Evolutionary conservation across 2,888 invertebrate genomes (phyloP).

Genomic region (Drosophila cyrtoloma): DNA sequence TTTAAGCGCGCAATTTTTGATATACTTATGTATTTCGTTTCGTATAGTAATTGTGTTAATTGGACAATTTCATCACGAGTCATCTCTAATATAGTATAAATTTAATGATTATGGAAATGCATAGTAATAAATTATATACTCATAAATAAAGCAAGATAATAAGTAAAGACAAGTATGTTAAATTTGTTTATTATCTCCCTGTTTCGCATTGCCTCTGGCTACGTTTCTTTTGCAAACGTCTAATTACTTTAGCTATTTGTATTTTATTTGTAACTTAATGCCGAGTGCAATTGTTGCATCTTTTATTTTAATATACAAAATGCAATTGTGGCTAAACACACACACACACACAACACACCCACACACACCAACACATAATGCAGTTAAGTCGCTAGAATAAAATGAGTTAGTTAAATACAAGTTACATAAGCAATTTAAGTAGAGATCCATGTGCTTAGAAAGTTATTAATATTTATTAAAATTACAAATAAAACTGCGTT

Average conservation of each 20-base stretch:
- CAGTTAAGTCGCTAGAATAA: constrained; percentile 66
- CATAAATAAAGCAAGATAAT: constrained; percentile 51
- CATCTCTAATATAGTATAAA: constrained; percentile 58
- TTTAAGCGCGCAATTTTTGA: constrained; percentile 62
- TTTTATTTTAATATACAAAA: constrained; percentile 26
- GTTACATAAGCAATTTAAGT: constrained; percentile 78
- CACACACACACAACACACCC: constrained; percentile 1
- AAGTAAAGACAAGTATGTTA: constrained; percentile 36
- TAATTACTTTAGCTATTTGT: constrained; percentile 16
- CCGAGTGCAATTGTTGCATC: constrained; percentile 58
- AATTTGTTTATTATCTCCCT: constrained; percentile 30
- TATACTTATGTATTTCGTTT: constrained; percentile 35
- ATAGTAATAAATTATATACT: constrained; percentile 50
- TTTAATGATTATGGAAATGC: constrained; percentile 43
- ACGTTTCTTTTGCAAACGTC: constrained; percentile 22
- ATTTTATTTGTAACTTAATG: constrained; percentile 11
- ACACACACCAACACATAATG: constrained; percentile 39
- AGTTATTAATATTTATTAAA: constrained; percentile 77
- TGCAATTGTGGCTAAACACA: constrained; percentile 42
- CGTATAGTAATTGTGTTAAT: constrained; percentile 32
- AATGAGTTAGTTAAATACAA: constrained; percentile 64
- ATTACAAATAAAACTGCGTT: constrained; percentile 76
- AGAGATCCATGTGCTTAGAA: constrained; percentile 81
- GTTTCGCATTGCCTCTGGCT: constrained; percentile 26
- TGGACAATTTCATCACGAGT: constrained; percentile 49